A percentile compares a stretch with the other conserved stretches of the same genome.
These are phyloP conservation scores for Paracanthobrama guichenoti DNA, from an alignment of 2,113 vertebrate genomes.

Conservation along the genomic window DNA sequence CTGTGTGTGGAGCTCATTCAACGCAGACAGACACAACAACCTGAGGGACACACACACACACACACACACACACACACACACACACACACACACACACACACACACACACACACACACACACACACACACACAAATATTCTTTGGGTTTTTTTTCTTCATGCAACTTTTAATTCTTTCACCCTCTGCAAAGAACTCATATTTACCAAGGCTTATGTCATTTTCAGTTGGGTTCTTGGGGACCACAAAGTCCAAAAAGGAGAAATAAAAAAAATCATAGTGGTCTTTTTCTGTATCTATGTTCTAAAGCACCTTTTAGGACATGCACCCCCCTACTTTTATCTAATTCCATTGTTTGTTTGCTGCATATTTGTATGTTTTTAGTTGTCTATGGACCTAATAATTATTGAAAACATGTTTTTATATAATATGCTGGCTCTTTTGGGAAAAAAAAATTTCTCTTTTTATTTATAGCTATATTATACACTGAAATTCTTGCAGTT, in stretches of 20 bases:
- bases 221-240: neutral
- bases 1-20: slow-evolving; percentile 4
- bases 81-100: neutral
- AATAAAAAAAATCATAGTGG: neutral
- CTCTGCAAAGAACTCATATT: neutral
- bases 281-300: neutral
- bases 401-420: too few species aligned
- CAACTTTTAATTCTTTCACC: neutral
- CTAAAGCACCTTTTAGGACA: too few species aligned
- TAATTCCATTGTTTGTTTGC: too few species aligned
- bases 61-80: neutral
- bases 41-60: slow-evolving; percentile 36
- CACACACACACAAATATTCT: neutral
- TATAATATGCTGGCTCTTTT: too few species aligned
- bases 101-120: slow-evolving; percentile 16
- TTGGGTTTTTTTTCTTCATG: neutral
- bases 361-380: too few species aligned
- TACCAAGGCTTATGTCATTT: neutral
- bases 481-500: neutral
- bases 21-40: slow-evolving; percentile 36
- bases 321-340: too few species aligned
- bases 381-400: too few species aligned
- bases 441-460: too few species aligned
- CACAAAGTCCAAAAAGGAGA: neutral
- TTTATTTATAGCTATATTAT: neutral